Base-by-base conservation (phyloP, 2,797 vertebrate species). In the Enteromius paludinosus region DNA sequence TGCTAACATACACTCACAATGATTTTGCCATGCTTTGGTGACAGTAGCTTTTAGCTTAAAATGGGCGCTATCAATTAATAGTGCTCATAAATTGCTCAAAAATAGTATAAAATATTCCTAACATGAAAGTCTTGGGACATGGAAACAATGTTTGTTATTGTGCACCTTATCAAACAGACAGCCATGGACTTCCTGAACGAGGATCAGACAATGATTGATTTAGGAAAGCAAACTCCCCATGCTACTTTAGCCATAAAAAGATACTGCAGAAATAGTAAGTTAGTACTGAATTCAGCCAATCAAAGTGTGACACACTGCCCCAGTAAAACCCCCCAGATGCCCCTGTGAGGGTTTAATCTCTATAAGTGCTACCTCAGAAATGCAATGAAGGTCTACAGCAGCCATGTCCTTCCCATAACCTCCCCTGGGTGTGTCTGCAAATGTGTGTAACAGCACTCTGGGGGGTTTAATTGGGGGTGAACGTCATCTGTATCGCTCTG, bases 351-450 rank as follows among this genome's bases (percentile, higher is more conserved):
- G 28, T 69, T 59, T 83, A 59, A 68, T 68, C 35, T 41, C 62
- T 38, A 82, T 45, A 69, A 82, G 71, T 64, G 30, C 45, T 20
- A 56, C 61, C 71, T 74, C 25, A 76, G 28, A 76, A 83, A 76
- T 65, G 49, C 47, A 73, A 23, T 52, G 68, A 33, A 41, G 33
- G 61, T 52, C 47, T 73, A 65, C 35, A 68, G 71, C 71, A 75
- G 47, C 12, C 71, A 54, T 35, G 62, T 73, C 61, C 61, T 82
- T 66, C 71, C 33, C 23, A 74, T 56, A 75, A 74, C 49, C 64
- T 79, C 78, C 64, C 35, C 38, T 35, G 81, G 81, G 64, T 76
- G 81, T 83, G 81, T 77, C 73, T 83, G 64, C 20, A 70, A 77
- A 83, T 77, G 38, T 70, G 64, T 70, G 25, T 47, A 59, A 69